Base-by-base conservation (phyloP, 2,888 invertebrate species). In the Drosophila melanosoma region DNA sequence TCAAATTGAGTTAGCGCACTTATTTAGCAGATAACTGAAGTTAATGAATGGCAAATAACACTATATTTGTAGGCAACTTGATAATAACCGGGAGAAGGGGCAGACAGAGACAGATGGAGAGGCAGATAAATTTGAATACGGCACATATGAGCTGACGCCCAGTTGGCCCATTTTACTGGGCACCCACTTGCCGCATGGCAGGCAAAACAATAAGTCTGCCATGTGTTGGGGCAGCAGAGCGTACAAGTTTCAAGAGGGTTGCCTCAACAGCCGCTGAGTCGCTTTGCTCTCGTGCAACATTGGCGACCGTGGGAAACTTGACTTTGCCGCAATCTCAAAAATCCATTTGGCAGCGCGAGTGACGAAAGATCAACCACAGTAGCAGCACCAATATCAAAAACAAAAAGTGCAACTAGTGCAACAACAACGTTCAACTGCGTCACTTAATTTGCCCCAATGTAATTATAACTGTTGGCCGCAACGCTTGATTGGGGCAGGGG, bases 271-370 rank as follows among this genome's bases (percentile, higher is more conserved):
- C 45, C 45, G 15, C 23, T 10, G 40, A 40, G n/a, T n/a, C 40
- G 40, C 10, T 10, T 10, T 23, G 51, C 53, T 61, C 40, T 32
- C 54, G 40, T 52, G 40, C 45, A 51, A 66, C 58, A 23, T 56
- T 60, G 56, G 56, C 59, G 49, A 71, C 45, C 72, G 72, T 72
- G 72, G 58, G 72, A 72, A 72, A 56, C 52, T 59, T 40, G 54
- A 17, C 48, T 38, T 38, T 70, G 71, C 63, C 51, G 53, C 69
- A 70, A 63, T 70, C 69, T 70, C 69, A 70, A 62, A 56, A 59
- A 29, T 11, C 20, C 33, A 64, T 63, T 54, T 51, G 49, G 32
- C 49, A 23, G 49, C 36, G 32, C 32, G 49, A 59, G 52, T 36
- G 69, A 29, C 33, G 33, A 29, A 49, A 40, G 45, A 61, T 35